A percentile compares a stretch with the other conserved stretches of the same genome.
Conservation (phyloP, 2,797 vertebrate species). For the Chaetodon trifasciatus region DNA sequence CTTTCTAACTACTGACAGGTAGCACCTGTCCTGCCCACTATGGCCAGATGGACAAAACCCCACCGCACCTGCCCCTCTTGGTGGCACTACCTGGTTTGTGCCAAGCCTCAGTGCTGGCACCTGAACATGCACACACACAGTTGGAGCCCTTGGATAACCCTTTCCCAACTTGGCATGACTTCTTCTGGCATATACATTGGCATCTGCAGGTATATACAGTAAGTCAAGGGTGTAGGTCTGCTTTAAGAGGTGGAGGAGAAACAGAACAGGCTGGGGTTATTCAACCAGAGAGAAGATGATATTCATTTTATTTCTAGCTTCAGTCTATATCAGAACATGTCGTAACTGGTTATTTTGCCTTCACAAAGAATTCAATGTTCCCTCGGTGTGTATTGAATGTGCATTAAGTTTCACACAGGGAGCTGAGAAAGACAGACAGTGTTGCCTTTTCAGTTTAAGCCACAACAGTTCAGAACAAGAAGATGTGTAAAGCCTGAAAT, state of each 20-base stretch:
- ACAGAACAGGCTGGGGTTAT: rapidly evolving
- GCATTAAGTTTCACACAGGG: not conserved
- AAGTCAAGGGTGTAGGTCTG: constrained; percentile 3
- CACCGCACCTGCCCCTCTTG: constrained; percentile 66
- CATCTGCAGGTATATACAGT: constrained; percentile 5
- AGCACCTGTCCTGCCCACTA: constrained; percentile 73
- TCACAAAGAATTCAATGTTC: not conserved
- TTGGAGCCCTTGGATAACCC: constrained; percentile 46
- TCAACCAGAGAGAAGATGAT: not conserved
- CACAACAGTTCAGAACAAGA: not conserved
- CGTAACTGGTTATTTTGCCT: not conserved
- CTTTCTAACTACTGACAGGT: constrained; percentile 60
- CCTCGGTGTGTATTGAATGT: not conserved
- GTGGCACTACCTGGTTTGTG: constrained; percentile 49
- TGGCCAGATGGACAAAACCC: constrained; percentile 78
- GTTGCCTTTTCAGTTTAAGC: not conserved
- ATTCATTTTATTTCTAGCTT: not conserved
- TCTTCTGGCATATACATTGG: not conserved
- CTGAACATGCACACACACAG: constrained; percentile 42
- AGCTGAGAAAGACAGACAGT: not conserved
- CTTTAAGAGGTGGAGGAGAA: not conserved
- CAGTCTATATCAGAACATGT: not conserved
- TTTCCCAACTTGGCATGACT: constrained; percentile 39
- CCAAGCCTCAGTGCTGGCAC: constrained; percentile 69
- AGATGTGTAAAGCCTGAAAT: not conserved